phyloP scores from a whole-genome alignment of 2,888 invertebrate genomes.

The Leptinotarsa haldemani region DNA sequence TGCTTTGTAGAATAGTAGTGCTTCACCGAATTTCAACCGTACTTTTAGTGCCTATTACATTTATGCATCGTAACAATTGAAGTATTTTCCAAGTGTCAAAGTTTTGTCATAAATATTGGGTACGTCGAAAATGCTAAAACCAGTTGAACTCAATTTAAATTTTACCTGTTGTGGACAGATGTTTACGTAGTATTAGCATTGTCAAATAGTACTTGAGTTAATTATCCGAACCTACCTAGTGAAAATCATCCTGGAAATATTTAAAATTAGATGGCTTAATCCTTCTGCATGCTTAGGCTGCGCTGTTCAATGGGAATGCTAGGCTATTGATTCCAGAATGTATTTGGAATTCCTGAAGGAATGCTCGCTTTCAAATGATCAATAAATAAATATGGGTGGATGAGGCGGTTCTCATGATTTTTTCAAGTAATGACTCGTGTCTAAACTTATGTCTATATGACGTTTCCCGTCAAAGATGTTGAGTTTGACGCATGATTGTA shows the following conservation, averaged over 20 bases:
- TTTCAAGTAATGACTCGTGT: too few relatives aligned
- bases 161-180: not conserved
- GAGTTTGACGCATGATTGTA: too few relatives aligned
- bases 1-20: slow-evolving; percentile 9
- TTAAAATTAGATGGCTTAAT: not conserved
- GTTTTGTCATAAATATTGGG: slow-evolving; percentile 19
- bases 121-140: slow-evolving; percentile 2
- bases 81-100: slow-evolving; percentile 42
- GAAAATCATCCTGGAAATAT: not conserved
- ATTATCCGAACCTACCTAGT: not conserved
- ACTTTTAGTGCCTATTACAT: slow-evolving; percentile 11
- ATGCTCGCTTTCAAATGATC: not conserved
- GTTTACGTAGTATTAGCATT: not conserved
- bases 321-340: slow-evolving; percentile 6
- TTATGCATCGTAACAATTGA: slow-evolving; percentile 36
- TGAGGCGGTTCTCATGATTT: too few relatives aligned
- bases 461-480: too few relatives aligned
- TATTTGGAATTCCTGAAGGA: not conserved
- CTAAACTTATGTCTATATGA: too few relatives aligned
- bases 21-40: not conserved
- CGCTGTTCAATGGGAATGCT: not conserved
- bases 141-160: not conserved
- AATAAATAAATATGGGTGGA: too few relatives aligned
- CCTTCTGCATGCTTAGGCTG: not conserved
- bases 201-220: not conserved